These are phyloP conservation scores for Saxicola maurus DNA, from an alignment of 2,797 vertebrate genomes.

Conservation along the genomic window DNA sequence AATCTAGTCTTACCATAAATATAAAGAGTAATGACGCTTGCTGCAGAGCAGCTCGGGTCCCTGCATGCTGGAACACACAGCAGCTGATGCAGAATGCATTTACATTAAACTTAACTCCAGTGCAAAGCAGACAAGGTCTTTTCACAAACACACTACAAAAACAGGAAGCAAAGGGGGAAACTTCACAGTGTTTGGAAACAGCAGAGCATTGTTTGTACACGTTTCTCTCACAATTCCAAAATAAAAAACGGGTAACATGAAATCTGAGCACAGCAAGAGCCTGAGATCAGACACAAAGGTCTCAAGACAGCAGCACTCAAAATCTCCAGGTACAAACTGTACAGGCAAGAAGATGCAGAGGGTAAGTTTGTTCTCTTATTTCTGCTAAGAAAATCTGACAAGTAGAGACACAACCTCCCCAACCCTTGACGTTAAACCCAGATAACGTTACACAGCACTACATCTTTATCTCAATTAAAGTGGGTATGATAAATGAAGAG, in stretches of 20 bases:
- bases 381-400: neutral
- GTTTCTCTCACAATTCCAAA: neutral
- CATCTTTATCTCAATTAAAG: neutral
- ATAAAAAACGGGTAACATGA: neutral
- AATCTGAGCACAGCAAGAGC: neutral
- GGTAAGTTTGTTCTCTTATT: neutral
- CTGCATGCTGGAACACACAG: neutral
- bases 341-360: neutral
- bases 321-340: slow-evolving; percentile 5
- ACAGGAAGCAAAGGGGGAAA: slow-evolving; percentile 53
- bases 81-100: neutral
- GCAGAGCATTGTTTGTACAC: slow-evolving; percentile 31
- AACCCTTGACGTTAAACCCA: neutral
- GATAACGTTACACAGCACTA: neutral
- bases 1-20: slow-evolving; percentile 2
- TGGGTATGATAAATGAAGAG: neutral
- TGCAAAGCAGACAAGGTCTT: slow-evolving; percentile 3
- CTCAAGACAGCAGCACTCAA: neutral
- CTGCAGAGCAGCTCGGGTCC: neutral
- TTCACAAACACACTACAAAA: slow-evolving; percentile 8
- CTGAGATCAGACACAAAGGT: neutral
- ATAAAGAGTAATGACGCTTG: neutral
- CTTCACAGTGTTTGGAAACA: slow-evolving; percentile 42
- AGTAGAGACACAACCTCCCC: neutral
- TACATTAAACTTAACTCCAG: neutral